A percentile compares a stretch with the other conserved stretches of the same genome.
phyloP scores from a whole-genome alignment of 2,888 invertebrate genomes.

The Cylindroiulus punctatus region DNA sequence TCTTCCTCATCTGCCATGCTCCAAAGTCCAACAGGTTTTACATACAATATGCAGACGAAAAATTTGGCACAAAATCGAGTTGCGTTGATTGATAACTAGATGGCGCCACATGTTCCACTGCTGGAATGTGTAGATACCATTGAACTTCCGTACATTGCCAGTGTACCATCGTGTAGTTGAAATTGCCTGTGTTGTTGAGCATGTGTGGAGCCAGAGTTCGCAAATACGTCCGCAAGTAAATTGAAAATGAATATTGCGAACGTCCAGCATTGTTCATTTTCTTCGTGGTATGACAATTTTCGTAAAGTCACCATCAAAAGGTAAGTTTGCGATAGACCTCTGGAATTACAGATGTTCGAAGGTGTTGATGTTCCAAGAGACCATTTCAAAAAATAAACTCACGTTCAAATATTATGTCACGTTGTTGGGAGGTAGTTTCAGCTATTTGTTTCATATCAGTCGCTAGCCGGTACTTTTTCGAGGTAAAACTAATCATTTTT shows the following conservation, averaged over 20 bases:
- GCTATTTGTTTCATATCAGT: too few species aligned
- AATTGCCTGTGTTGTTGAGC: too few species aligned
- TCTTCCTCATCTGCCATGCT: background rate
- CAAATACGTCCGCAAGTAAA: too few species aligned
- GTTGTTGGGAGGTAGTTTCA: too few species aligned
- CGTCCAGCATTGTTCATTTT: conserved; percentile 19
- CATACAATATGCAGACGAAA: background rate
- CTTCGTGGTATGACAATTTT: conserved; percentile 43
- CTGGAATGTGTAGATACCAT: too few species aligned
- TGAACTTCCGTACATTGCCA: too few species aligned
- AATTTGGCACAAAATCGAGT: background rate
- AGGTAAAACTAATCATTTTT: too few species aligned
- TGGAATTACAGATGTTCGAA: too few species aligned
- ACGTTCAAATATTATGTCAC: background rate
- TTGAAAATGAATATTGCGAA: conserved; percentile 42
- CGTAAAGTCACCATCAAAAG: conserved; percentile 51
- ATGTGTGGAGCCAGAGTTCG: too few species aligned
- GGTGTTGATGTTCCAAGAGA: background rate
- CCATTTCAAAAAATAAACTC: background rate
- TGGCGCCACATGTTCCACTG: background rate
- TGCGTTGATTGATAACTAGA: background rate
- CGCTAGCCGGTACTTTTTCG: too few species aligned
- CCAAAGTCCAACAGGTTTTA: background rate
- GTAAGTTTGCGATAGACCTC: too few species aligned
- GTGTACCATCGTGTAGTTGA: too few species aligned